Base-by-base conservation (phyloP, 2,888 invertebrate species). In the Mayetiola destructor region DNA sequence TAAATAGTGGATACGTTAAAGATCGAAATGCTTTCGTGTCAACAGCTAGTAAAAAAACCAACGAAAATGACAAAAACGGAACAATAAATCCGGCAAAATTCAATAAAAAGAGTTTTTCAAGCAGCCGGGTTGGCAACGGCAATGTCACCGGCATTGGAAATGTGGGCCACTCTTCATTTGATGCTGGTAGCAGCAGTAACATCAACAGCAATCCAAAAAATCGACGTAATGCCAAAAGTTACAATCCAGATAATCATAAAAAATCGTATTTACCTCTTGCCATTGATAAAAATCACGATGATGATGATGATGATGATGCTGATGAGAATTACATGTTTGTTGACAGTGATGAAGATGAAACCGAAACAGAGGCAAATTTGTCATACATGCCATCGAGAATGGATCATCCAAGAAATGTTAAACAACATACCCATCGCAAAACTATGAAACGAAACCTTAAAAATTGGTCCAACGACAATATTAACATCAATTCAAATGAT, bases 351-450 rank as follows among this genome's bases (percentile, higher is more conserved):
- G 42, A 23, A 23, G 42, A 42, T 42, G 42, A 14, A 8, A 10
- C n/a, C n/a, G n/a, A n/a, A 37, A 57, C 53, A 56, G 59, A 62
- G 62, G 62, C 61, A 56, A 62, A 63, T 63, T 62, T 62, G 59
- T 61, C 61, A 61, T 60, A 60, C 35, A 59, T 56, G 59, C 56
- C 58, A 55, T 60, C 39, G 36, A 48, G 48, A 32, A 57, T 29
- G 35, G 56, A 60, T 56, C 42, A 56, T 57, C 57, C 48, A 57
- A 48, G 52, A 29, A 55, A 42, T 36, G 35, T 20, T 21, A 62
- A 59, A 53, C 56, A 60, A 59, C 60, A 61, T 27, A 57, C 57
- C 1, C 59, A 30, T 61, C 59, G 14, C 23, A 21, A 3, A 3
- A 23, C 21, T 23, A 23, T 42, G 23, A 42, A 42, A 42, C 42